A percentile compares a stretch with the other conserved stretches of the same genome.
These are phyloP conservation scores for Leucosticte australis DNA, from an alignment of 2,113 vertebrate species.

Conservation along the genomic window DNA sequence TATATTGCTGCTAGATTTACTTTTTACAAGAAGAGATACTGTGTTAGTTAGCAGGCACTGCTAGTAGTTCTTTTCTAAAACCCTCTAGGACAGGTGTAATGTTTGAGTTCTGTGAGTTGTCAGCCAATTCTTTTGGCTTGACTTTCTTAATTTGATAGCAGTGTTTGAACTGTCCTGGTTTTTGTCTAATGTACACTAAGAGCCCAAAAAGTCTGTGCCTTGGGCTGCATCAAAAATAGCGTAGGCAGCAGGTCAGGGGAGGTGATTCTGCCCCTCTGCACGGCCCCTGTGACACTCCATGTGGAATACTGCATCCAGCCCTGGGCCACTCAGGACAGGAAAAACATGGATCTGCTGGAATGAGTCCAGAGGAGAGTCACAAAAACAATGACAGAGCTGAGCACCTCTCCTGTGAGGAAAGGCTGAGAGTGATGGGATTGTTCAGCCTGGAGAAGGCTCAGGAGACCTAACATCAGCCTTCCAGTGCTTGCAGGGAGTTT, in stretches of 20 bases:
- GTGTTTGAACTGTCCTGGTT: neutral
- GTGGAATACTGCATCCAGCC: neutral
- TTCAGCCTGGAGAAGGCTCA: neutral
- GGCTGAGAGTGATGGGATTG: neutral
- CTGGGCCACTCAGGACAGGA: neutral
- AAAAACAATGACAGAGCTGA: neutral
- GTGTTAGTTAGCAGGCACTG: neutral
- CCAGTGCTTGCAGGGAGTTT: neutral
- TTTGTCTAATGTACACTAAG: rapidly evolving
- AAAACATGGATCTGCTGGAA: neutral
- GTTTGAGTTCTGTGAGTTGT: neutral
- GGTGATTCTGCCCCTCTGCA: neutral
- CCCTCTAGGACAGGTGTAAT: neutral
- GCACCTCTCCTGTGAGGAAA: neutral
- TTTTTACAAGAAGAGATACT: neutral
- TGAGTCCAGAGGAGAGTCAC: neutral
- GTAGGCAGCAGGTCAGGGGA: neutral
- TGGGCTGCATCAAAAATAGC: neutral
- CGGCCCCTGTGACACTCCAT: neutral
- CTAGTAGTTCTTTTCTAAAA: neutral
- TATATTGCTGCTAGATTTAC: neutral
- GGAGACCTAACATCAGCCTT: neutral
- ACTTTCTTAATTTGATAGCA: neutral
- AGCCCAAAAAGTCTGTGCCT: neutral
- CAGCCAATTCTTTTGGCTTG: neutral